A percentile compares a stretch with the other conserved stretches of the same genome.
These are phyloP conservation scores for Pangasianodon hypophthalmus DNA, from an alignment of 2,113 vertebrate species.

Conservation along the genomic window DNA sequence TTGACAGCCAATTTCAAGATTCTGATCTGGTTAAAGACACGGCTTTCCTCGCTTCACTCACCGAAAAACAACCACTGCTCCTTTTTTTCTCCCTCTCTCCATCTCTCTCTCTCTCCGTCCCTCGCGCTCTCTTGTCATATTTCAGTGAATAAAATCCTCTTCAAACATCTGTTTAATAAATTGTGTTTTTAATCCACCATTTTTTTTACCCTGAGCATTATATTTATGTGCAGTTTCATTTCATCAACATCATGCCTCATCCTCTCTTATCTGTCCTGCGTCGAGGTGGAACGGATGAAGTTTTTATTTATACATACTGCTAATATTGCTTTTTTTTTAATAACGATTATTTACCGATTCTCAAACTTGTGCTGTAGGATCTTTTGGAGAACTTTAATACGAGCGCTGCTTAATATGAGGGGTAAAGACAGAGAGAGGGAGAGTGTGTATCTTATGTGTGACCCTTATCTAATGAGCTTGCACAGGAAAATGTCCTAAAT, in stretches of 20 bases:
- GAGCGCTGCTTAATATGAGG: not conserved
- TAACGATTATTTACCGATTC: constrained; percentile 32
- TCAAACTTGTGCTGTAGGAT: not conserved
- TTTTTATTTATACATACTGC: constrained; percentile 46
- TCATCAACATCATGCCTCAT: constrained; percentile 60
- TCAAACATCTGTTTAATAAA: constrained; percentile 81
- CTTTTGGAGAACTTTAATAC: not conserved
- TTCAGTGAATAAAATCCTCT: constrained; percentile 78
- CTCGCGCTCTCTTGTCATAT: constrained; percentile 72
- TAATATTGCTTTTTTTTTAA: constrained; percentile 16
- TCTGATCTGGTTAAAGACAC: constrained; percentile 99
- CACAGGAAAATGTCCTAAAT: constrained; percentile 76
- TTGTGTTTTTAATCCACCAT: constrained; percentile 76
- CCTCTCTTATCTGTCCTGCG: constrained; percentile 58
- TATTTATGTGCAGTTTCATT: constrained; percentile 68
- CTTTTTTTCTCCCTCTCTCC: constrained; percentile 46
- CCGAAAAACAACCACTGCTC: constrained; percentile 64
- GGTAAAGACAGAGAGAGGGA: not conserved
- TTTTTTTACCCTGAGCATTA: constrained; percentile 66
- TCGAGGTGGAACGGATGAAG: constrained; percentile 49
- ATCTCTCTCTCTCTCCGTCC: constrained; percentile 14
- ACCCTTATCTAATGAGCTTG: constrained; percentile 70
- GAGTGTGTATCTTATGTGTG: constrained; percentile 18
- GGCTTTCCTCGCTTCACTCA: constrained; percentile 69
- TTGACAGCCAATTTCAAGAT: constrained; percentile 99